Conservation (phyloP, 1,140 invertebrate species). For the Brachionus plicatilis region DNA sequence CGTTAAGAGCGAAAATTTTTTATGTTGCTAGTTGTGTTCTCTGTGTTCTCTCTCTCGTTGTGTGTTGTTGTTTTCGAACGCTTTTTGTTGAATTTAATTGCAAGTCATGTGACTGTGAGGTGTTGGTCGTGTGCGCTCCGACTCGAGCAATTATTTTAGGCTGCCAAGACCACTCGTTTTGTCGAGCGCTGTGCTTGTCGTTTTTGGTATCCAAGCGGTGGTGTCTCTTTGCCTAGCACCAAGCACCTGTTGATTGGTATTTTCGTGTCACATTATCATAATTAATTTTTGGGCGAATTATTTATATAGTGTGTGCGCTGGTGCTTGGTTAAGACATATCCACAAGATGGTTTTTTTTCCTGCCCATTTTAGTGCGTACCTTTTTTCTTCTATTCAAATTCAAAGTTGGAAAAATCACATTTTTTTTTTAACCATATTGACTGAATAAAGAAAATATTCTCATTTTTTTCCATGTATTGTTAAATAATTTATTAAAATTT, state of each 20-base stretch:
- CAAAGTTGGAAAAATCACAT: no score
- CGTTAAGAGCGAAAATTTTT: slow-evolving; percentile 29
- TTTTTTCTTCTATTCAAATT: not conserved
- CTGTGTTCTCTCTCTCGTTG: not conserved
- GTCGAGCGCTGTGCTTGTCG: not conserved
- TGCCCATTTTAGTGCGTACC: not conserved
- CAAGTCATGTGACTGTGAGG: not conserved
- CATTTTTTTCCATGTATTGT: not conserved
- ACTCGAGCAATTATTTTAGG: not conserved
- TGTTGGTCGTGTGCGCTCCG: not conserved
- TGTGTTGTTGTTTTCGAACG: not conserved
- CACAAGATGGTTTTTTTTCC: no score
- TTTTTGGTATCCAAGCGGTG: not conserved
- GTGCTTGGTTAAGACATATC: not conserved
- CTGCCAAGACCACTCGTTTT: not conserved
- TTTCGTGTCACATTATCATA: not conserved
- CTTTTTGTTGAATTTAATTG: not conserved
- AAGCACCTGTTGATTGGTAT: not conserved
- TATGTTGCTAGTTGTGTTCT: slow-evolving; percentile 13
- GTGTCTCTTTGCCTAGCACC: not conserved
- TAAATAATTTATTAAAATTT: no score
- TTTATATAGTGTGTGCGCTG: not conserved
- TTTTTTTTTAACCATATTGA: no score
- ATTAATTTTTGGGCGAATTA: not conserved
- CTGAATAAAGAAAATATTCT: not conserved